Base-by-base conservation (phyloP, 2,797 vertebrate species). In the Myotis planiceps region DNA sequence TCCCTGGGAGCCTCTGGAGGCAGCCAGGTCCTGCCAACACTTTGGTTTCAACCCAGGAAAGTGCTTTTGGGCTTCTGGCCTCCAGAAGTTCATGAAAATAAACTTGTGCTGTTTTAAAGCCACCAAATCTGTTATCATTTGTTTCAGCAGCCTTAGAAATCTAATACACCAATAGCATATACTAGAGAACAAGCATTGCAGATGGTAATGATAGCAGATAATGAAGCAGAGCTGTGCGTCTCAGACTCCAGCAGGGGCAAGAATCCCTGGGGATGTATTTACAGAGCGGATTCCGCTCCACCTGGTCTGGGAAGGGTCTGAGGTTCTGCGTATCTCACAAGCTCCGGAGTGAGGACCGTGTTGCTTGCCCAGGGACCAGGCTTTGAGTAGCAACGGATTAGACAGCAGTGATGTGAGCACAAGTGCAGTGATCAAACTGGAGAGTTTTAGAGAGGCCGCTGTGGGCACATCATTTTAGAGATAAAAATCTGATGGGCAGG, bases 231-330 rank as follows among this genome's bases (percentile, higher is more conserved):
- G 21, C 42, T 10, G 6, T 2, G 47, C 58, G 90, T 37, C 71
- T 75, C 51, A 16, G 29, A n/a, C 12, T 23, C 65, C 0, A 1
- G 0, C 0, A 4, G 2, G 4, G 16, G 0, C 9, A 0, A 0
- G 47, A 37, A 34, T 66, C 16, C 25, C 34, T 3, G 3, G 45
- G 32, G 16, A 32, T 15, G 69, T 53, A 9, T 19, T 10, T 29
- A 16, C 37, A n/a, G 9, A 6, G 47, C 45, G 25, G 75, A 51
- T 18, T 72, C 19, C 7, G 19, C 58, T 27, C 81, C 65, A 45
- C 15, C 5, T 12, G 58, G n/a, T 34, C 91, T 23, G 27, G 9
- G 37, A 32, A 42, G 66, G n/a, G 29, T 12, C 55, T 34, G 75
- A 63, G 58, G 47, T 25, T 49, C 75, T 69, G 29, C 2, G 4